These are phyloP conservation scores for Drosophila lutescens DNA, from an alignment of 2,888 invertebrate genomes.

Conservation along the genomic window DNA sequence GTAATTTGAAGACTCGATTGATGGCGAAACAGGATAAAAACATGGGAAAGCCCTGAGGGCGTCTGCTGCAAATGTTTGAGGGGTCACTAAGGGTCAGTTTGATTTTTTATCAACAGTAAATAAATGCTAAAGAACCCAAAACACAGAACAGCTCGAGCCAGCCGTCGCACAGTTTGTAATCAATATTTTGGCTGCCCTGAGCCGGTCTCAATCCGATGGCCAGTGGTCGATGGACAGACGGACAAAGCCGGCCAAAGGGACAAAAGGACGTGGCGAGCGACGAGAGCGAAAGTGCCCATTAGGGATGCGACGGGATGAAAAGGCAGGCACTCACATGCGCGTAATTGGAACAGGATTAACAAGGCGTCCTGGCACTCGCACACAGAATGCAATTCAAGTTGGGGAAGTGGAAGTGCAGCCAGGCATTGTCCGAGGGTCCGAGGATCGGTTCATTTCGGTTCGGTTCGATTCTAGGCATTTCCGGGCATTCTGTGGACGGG, in stretches of 20 bases:
- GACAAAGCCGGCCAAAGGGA: slow-evolving; percentile 51
- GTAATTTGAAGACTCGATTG: slow-evolving; percentile 22
- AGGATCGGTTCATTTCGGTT: slow-evolving; percentile 29
- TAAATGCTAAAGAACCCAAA: slow-evolving; percentile 52
- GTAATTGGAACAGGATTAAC: slow-evolving; percentile 79
- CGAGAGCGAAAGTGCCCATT: slow-evolving; percentile 77
- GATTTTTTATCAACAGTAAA: slow-evolving; percentile 68
- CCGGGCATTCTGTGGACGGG: slow-evolving; percentile 44
- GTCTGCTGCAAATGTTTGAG: slow-evolving; percentile 23
- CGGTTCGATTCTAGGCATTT: slow-evolving; percentile 51
- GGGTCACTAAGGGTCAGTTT: slow-evolving; percentile 69
- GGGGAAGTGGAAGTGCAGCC: slow-evolving; percentile 35
- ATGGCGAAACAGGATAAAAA: slow-evolving; percentile 33
- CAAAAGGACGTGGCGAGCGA: slow-evolving; percentile 11
- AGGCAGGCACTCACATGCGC: slow-evolving; percentile 69
- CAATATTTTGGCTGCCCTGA: slow-evolving; percentile 65
- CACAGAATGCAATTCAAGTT: slow-evolving; percentile 58
- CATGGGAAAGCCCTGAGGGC: slow-evolving; percentile 18
- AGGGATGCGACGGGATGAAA: slow-evolving; percentile 54
- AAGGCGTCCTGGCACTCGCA: slow-evolving; percentile 49
- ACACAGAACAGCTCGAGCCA: slow-evolving; percentile 32
- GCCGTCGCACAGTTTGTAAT: slow-evolving; percentile 60
- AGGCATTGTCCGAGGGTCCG: slow-evolving; percentile 59
- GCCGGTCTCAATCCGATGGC: slow-evolving; percentile 40
- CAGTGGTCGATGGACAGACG: slow-evolving; percentile 28